Conservation (phyloP, 2,888 invertebrate species). For the Hipparchia sbordonii region DNA sequence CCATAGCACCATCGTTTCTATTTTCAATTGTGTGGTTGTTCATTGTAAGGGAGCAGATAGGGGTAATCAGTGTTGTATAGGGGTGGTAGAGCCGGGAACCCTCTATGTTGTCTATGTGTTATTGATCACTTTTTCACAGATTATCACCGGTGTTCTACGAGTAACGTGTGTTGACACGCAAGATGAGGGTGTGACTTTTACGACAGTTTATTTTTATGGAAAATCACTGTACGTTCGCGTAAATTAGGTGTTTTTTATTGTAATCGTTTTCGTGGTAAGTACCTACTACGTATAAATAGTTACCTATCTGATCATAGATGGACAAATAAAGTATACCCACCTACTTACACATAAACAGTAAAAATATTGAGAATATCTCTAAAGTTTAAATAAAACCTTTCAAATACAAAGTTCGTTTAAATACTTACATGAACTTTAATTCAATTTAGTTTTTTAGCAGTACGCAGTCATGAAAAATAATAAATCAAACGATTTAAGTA, state of each 20-base stretch:
- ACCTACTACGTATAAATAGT: background rate
- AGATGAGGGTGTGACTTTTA: conserved; percentile 8
- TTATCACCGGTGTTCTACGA: conserved; percentile 16
- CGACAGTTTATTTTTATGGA: background rate
- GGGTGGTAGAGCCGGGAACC: conserved; percentile 19
- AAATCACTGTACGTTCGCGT: background rate
- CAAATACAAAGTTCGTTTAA: too few species aligned
- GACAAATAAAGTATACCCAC: background rate
- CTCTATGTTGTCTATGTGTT: conserved; percentile 23
- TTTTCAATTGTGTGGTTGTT: conserved; percentile 19
- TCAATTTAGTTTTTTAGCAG: too few species aligned
- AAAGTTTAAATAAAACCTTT: too few species aligned
- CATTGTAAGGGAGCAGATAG: conserved; percentile 23
- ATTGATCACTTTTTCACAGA: conserved; percentile 31
- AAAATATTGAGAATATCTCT: too few species aligned
- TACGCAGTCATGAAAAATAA: too few species aligned
- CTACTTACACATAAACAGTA: too few species aligned
- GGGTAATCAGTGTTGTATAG: conserved; percentile 21
- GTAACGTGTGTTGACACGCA: conserved; percentile 4
- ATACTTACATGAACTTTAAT: too few species aligned
- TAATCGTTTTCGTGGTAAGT: background rate
- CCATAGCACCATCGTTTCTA: background rate
- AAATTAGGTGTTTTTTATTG: background rate
- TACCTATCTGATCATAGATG: background rate
- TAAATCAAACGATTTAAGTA: background rate